Base-by-base conservation (phyloP, 1,140 invertebrate genomes). In the Ceratina japonica region DNA sequence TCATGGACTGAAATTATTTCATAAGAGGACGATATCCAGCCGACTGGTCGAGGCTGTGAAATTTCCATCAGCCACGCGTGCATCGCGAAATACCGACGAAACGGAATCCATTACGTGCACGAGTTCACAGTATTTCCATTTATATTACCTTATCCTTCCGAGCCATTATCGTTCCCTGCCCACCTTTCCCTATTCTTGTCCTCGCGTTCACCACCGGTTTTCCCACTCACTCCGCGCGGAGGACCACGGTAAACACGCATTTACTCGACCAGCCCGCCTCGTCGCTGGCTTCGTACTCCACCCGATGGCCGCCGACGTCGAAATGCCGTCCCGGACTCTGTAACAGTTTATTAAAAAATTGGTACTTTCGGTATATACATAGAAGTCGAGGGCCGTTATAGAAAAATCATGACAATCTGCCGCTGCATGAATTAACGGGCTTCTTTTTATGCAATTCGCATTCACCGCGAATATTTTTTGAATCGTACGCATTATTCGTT, bases 231-330 rank as follows among this genome's bases (percentile, higher is more conserved):
- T 90, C 83, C 75, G 88, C 82, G 44, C 87, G 89, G 52, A 92
- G 87, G 52, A 91, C 87, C 31, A 92, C 88, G 70, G 86, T 90
- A 85, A 92, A 92, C 75, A 89, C 89, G 87, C 92, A 93, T 83
- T 91, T 91, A 73, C 91, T 89, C 77, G 91, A 90, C 91, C 92
- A 92, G 27, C 92, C 92, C 1, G 91, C 92, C n/a, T 92, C 91
- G 79, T 93, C 92, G 75, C 82, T 88, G 0, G 91, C 92, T 63
- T 92, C 90, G 86, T 92, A 93, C 68, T 90, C 91, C 22, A 92
- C 86, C 81, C 90, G 90, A 80, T 92, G 91, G 8, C 87, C 90
- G 0, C 91, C 92, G 56, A 91, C 18, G 61, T 88, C 87, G 77
- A 93, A 92, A 59, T 69, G 83, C 18, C 85, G 87, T 59, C 91